Conservation (phyloP, 2,888 invertebrate species). For the Acanthosoma haemorrhoidale region DNA sequence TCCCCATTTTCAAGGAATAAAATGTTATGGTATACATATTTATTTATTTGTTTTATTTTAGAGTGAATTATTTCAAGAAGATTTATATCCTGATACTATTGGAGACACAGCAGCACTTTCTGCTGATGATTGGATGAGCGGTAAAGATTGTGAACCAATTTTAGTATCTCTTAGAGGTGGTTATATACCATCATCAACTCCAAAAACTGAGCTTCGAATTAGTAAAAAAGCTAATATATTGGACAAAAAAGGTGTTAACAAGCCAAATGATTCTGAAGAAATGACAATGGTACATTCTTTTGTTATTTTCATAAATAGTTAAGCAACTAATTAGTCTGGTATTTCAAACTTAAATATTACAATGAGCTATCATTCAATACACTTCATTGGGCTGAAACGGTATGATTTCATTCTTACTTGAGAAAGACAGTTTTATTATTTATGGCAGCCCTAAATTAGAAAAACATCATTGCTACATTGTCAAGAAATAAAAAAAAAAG, state of each 20-base stretch:
- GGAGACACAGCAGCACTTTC: constrained; percentile 83
- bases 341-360: no score
- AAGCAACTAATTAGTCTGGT: no score
- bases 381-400: no score
- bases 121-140: constrained; percentile 88
- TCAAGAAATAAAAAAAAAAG: no score
- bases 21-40: background rate
- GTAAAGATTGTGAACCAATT: constrained; percentile 84
- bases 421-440: no score
- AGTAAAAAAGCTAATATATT: constrained; percentile 75
- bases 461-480: no score
- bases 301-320: no score
- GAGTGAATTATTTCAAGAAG: constrained; percentile 95
- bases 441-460: no score
- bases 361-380: no score
- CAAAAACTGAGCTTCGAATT: constrained; percentile 61
- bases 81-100: constrained; percentile 91
- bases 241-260: constrained; percentile 54
- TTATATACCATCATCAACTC: constrained; percentile 56
- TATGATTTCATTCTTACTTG: no score
- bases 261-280: constrained; percentile 30
- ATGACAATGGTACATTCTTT: constrained; percentile 6
- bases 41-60: constrained; percentile 44
- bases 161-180: constrained; percentile 86
- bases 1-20: background rate